These are phyloP conservation scores for Hypena proboscidalis DNA, from an alignment of 2,888 invertebrate species.

Conservation along the genomic window DNA sequence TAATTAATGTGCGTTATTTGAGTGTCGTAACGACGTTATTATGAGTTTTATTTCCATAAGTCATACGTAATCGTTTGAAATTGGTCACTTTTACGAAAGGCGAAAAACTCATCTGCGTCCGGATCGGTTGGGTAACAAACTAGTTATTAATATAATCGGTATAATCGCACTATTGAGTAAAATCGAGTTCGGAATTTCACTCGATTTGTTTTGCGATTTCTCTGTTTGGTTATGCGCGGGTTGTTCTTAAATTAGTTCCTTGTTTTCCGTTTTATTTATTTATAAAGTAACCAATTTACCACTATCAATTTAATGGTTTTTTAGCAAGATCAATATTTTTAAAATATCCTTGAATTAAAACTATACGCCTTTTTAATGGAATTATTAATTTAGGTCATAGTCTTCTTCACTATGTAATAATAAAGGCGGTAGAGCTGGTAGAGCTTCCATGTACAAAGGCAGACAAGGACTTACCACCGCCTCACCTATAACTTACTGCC, in stretches of 20 bases:
- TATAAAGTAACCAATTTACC: too few relatives aligned
- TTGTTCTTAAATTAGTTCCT: slow-evolving; percentile 9
- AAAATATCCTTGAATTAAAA: too few relatives aligned
- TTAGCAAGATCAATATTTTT: too few relatives aligned
- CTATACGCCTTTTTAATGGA: too few relatives aligned
- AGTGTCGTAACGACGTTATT: slow-evolving; percentile 45
- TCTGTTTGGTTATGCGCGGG: slow-evolving; percentile 33
- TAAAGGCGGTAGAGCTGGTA: too few relatives aligned
- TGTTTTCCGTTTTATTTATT: background rate
- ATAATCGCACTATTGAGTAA: slow-evolving; percentile 48
- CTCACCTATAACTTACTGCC: too few relatives aligned
- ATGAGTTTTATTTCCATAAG: slow-evolving; percentile 49
- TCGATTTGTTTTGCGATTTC: slow-evolving; percentile 58
- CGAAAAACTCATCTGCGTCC: slow-evolving; percentile 45
- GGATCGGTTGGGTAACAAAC: slow-evolving; percentile 66
- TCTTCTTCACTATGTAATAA: too few relatives aligned
- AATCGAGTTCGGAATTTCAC: slow-evolving; percentile 59
- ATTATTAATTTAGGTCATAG: too few relatives aligned
- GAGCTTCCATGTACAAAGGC: too few relatives aligned
- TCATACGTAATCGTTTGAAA: slow-evolving; percentile 45
- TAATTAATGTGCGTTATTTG: slow-evolving; percentile 36
- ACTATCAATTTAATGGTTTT: too few relatives aligned
- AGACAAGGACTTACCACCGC: too few relatives aligned
- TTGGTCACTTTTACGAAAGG: slow-evolving; percentile 51
- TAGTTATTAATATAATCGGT: slow-evolving; percentile 60